These are phyloP conservation scores for Xerus rutilus DNA, from an alignment of 2,797 vertebrate genomes.

Conservation along the genomic window DNA sequence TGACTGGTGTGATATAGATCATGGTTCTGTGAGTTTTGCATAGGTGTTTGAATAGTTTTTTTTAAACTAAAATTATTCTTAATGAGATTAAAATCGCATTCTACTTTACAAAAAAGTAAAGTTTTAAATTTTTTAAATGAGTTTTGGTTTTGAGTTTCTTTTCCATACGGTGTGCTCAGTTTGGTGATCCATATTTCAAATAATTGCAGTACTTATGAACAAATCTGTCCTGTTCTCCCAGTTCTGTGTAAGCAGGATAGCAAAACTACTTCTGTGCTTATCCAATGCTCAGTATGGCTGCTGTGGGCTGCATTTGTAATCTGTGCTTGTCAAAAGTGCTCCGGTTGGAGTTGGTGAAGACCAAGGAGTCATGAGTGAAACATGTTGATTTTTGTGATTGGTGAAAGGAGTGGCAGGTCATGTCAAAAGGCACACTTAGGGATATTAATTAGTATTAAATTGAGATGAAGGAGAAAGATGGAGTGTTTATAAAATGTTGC, in stretches of 20 bases:
- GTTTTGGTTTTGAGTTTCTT: neutral
- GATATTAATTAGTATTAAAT: neutral
- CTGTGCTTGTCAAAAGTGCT: neutral
- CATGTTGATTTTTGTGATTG: neutral
- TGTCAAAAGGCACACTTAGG: neutral
- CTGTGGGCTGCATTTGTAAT: neutral
- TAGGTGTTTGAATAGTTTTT: neutral
- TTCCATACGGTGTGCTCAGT: neutral
- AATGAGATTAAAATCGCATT: neutral
- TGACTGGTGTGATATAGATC: neutral
- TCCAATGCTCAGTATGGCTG: too few species aligned
- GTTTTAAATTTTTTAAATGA: slow-evolving; percentile 40
- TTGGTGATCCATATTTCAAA: slow-evolving; percentile 15
- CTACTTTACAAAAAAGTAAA: slow-evolving; percentile 24
- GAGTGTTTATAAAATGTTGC: neutral
- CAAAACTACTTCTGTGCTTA: neutral
- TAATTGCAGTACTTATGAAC: neutral
- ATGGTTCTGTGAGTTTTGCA: neutral
- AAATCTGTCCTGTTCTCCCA: neutral
- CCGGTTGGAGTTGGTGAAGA: neutral
- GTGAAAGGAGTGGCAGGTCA: neutral
- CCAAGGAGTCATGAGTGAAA: neutral
- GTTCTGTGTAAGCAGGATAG: neutral
- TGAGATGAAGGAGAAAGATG: neutral
- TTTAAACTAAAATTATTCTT: slow-evolving; percentile 7